phyloP scores from a whole-genome alignment of 2,797 vertebrate genomes.

The Anguilla anguilla region DNA sequence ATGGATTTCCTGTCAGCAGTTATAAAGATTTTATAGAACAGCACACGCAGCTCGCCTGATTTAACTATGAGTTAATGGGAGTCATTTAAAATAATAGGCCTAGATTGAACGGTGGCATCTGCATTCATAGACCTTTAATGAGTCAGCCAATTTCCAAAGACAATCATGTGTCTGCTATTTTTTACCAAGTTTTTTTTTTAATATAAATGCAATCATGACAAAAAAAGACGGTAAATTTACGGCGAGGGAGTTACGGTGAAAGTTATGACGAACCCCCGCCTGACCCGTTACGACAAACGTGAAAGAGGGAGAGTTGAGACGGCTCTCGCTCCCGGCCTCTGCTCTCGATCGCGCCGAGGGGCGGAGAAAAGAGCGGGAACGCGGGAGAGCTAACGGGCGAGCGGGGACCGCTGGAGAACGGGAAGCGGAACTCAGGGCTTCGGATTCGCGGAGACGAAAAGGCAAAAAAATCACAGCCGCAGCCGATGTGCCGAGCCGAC shows the following conservation, averaged over 20 bases:
- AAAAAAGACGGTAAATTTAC: not conserved
- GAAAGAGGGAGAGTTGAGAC: not conserved
- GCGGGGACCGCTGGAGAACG: not conserved
- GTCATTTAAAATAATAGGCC: slow-evolving; percentile 86
- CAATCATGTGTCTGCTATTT: slow-evolving; percentile 72
- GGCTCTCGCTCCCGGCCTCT: not conserved
- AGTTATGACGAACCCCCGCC: not conserved
- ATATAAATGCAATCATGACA: slow-evolving; percentile 66
- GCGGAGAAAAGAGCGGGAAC: not conserved
- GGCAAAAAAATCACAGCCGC: not conserved
- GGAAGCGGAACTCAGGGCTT: not conserved
- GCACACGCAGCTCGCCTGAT: slow-evolving; percentile 81
- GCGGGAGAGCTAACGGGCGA: not conserved
- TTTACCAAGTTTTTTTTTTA: slow-evolving; percentile 66
- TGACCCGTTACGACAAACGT: not conserved
- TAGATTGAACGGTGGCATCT: slow-evolving; percentile 79
- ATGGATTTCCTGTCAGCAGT: slow-evolving; percentile 64
- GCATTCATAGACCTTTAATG: slow-evolving; percentile 81
- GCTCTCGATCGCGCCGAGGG: not conserved
- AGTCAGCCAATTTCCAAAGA: slow-evolving; percentile 79
- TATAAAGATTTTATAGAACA: slow-evolving; percentile 76
- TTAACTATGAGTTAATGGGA: slow-evolving; percentile 80
- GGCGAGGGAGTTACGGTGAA: too few relatives aligned
- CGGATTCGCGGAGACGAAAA: not conserved
- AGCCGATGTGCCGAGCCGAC: not conserved